Conservation (phyloP, 2,113 vertebrate species). For the Athene noctua region DNA sequence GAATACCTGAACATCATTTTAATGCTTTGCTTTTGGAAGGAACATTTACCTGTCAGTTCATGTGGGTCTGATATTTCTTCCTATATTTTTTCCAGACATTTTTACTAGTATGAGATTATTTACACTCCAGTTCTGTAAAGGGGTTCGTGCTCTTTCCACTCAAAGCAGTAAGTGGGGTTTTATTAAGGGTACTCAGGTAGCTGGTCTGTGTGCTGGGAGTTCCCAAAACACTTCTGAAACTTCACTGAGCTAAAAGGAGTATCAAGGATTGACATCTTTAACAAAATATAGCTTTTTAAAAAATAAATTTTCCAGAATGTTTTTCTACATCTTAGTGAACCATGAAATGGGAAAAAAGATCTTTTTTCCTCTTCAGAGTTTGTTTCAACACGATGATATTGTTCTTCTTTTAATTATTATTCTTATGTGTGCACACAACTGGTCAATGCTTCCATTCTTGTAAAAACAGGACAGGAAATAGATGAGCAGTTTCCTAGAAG, state of each 20-base stretch:
- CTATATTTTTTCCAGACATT: background rate
- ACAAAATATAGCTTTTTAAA: background rate
- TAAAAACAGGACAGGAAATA: background rate
- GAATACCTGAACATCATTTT: background rate
- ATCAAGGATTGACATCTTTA: background rate
- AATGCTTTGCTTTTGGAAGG: background rate
- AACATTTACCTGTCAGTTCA: background rate
- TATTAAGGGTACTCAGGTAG: background rate
- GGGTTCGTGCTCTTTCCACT: background rate
- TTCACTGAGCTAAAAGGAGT: background rate
- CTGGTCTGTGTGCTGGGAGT: background rate
- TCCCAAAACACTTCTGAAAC: background rate
- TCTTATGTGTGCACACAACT: background rate
- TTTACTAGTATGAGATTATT: background rate
- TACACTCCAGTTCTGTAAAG: background rate
- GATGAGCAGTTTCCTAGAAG: background rate
- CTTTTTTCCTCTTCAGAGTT: background rate
- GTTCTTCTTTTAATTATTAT: background rate
- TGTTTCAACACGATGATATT: background rate
- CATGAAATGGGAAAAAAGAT: background rate
- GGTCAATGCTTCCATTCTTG: background rate
- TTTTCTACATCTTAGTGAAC: background rate
- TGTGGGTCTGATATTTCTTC: background rate
- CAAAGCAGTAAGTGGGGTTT: background rate
- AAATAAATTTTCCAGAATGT: background rate